These are phyloP conservation scores for Tetramorium simillimum DNA, from an alignment of 1,140 invertebrate genomes.

Conservation along the genomic window DNA sequence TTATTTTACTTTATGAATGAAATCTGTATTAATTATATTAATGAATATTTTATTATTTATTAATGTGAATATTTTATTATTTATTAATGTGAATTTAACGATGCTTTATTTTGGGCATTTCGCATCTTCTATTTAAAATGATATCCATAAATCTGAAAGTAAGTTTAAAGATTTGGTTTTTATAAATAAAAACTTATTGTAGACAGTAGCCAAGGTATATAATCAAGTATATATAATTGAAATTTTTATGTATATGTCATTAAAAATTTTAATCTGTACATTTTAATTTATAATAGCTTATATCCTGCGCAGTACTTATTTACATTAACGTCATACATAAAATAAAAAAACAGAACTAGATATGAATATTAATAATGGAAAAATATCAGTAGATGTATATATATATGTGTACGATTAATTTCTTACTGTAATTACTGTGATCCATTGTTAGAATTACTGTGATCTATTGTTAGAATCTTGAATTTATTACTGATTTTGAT, in stretches of 20 bases:
- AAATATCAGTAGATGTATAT: neutral
- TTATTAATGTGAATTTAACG: neutral
- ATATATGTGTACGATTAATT: neutral
- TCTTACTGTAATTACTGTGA: neutral
- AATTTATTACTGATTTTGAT: neutral
- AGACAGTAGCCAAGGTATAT: neutral
- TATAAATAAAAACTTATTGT: neutral
- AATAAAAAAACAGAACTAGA: neutral
- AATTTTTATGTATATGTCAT: neutral
- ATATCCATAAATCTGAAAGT: neutral
- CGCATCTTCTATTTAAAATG: neutral
- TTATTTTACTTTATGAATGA: neutral
- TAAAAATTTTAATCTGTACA: neutral
- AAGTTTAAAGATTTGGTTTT: neutral
- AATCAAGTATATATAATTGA: neutral
- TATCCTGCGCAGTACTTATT: neutral
- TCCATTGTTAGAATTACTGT: neutral
- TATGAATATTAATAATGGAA: conserved; percentile 10
- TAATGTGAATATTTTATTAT: too few relatives aligned
- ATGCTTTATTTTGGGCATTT: neutral
- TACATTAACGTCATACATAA: neutral
- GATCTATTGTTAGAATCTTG: neutral
- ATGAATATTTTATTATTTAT: too few relatives aligned
- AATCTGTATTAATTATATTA: neutral
- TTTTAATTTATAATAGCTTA: neutral